phyloP scores from a whole-genome alignment of 2,797 vertebrate genomes.

The Poeciliopsis gracilis region DNA sequence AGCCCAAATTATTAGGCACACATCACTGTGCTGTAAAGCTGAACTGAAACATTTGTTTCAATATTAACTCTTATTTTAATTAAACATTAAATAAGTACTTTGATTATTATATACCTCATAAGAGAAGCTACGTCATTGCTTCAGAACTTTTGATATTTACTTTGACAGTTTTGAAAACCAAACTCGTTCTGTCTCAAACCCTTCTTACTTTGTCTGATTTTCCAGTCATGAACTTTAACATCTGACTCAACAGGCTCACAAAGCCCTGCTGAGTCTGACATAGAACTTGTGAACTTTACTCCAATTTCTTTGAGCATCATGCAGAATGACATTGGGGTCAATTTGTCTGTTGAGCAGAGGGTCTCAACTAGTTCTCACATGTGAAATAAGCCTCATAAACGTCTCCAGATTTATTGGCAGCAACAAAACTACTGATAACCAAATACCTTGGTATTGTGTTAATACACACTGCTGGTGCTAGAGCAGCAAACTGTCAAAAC shows the following conservation, averaged over 20 bases:
- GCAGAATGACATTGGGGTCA: not conserved
- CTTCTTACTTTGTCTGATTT: not conserved
- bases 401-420: not conserved
- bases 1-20: not conserved
- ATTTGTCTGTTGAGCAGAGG: not conserved
- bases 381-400: not conserved
- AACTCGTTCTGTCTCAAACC: not conserved
- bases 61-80: not conserved
- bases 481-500: not conserved
- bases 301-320: not conserved
- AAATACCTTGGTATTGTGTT: not conserved
- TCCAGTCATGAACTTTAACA: not conserved
- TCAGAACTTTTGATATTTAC: not conserved
- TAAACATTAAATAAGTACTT: not conserved
- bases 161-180: not conserved
- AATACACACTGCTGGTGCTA: not conserved
- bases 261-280: not conserved
- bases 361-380: not conserved
- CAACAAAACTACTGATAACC: not conserved
- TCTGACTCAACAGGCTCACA: not conserved
- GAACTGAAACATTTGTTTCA: not conserved
- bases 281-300: not conserved
- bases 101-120: not conserved
- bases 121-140: not conserved
- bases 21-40: not conserved